Percentiles rank a stretch among this genome's conserved stretches.
Evolutionary conservation across 2,888 invertebrate genomes (phyloP).

Genomic region (Polyploca ridens): DNA sequence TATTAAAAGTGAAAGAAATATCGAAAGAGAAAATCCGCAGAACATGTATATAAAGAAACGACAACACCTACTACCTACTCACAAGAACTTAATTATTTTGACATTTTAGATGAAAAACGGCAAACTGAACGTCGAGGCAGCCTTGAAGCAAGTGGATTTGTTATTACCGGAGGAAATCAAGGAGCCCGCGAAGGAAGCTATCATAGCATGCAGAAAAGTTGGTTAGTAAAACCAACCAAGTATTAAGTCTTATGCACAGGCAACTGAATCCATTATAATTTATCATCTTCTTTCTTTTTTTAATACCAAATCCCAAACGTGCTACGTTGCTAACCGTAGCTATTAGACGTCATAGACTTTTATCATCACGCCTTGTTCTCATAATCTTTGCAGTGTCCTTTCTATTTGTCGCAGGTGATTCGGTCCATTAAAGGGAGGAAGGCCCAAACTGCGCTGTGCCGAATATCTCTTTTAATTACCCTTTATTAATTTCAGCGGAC

Average conservation of each 20-base stretch:
- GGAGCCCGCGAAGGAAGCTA: conserved; percentile 69
- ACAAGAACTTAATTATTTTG: background rate
- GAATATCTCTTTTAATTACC: conserved; percentile 2
- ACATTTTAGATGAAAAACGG: conserved; percentile 78
- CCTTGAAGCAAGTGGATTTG: conserved; percentile 76
- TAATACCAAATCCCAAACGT: no score
- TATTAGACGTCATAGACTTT: no score
- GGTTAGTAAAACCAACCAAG: conserved; percentile 53
- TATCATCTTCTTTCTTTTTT: no score
- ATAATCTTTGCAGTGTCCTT: no score
- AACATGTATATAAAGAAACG: no score
- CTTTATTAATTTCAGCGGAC: conserved; percentile 66
- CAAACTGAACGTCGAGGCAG: conserved; percentile 75
- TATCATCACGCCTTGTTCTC: no score
- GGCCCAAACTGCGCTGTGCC: background rate
- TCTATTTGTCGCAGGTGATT: background rate
- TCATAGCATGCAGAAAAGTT: conserved; percentile 78
- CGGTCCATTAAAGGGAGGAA: background rate
- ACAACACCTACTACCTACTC: no score
- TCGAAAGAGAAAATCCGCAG: background rate
- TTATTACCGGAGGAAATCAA: conserved; percentile 73
- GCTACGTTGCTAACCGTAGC: no score
- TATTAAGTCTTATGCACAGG: no score
- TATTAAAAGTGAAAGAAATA: background rate
- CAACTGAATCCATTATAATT: no score